These are phyloP conservation scores for Pseudocheirus occidentalis DNA, from an alignment of 2,797 vertebrate species.

Conservation along the genomic window DNA sequence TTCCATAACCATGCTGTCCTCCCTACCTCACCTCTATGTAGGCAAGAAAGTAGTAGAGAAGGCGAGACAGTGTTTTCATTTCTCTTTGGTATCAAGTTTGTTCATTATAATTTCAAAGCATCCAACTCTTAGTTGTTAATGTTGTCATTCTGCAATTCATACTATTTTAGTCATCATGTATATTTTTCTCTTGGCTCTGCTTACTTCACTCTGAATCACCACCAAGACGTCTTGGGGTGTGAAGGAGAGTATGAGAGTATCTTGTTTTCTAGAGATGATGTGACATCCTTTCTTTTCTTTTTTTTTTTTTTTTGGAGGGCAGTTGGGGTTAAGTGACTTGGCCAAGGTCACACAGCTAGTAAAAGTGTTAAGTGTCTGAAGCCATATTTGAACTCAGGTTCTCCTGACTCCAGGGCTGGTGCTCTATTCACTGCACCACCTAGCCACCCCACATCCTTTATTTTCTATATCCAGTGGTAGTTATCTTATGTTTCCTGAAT, in stretches of 20 bases:
- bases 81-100: neutral
- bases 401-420: too few relatives aligned
- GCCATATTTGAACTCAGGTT: too few relatives aligned
- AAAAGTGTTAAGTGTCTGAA: too few relatives aligned
- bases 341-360: too few relatives aligned
- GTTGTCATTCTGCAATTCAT: neutral
- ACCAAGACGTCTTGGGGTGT: neutral
- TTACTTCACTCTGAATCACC: neutral
- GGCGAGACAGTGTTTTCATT: neutral
- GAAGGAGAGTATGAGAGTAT: neutral
- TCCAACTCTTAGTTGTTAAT: neutral
- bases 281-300: neutral
- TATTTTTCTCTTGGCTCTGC: neutral
- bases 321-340: too few relatives aligned
- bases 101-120: neutral
- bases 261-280: neutral
- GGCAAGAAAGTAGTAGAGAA: neutral
- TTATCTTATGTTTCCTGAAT: neutral
- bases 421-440: too few relatives aligned
- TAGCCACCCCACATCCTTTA: neutral
- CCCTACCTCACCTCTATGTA: neutral
- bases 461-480: neutral
- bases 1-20: neutral
- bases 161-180: neutral
- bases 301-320: too few relatives aligned